These are phyloP conservation scores for Acanthacorydalis orientalis DNA, from an alignment of 2,888 invertebrate genomes.

Conservation along the genomic window DNA sequence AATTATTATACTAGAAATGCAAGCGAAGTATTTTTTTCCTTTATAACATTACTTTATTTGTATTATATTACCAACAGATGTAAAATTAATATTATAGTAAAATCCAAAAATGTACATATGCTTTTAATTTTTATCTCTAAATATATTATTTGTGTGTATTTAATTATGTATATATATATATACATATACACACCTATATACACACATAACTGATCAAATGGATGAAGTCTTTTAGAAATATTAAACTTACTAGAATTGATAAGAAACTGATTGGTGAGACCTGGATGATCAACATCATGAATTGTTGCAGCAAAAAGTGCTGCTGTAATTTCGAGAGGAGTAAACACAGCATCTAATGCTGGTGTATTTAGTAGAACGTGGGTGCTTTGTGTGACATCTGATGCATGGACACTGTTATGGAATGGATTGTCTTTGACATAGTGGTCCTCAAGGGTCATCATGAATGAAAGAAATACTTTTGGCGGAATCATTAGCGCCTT, in stretches of 20 bases:
- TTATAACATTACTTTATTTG: too few species aligned
- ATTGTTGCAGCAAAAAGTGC: constrained; percentile 96
- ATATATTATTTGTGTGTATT: too few species aligned
- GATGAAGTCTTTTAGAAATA: neutral
- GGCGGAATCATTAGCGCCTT: constrained; percentile 87
- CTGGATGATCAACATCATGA: constrained; percentile 99
- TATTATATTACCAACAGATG: too few species aligned
- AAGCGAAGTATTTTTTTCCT: too few species aligned
- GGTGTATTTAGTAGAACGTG: constrained; percentile 92
- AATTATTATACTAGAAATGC: too few species aligned
- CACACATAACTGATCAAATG: too few species aligned
- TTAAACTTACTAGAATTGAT: constrained; percentile 74
- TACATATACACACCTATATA: too few species aligned
- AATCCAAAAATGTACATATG: too few species aligned
- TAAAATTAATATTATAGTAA: too few species aligned
- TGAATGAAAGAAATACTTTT: constrained; percentile 87
- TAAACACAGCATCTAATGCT: constrained; percentile 94
- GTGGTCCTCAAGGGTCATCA: constrained; percentile 96
- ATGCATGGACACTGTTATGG: constrained; percentile 97
- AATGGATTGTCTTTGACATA: constrained; percentile 97
- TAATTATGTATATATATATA: too few species aligned
- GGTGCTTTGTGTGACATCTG: constrained; percentile 96
- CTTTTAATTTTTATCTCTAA: too few species aligned
- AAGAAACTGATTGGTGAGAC: constrained; percentile 97
- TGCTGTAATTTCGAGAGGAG: constrained; percentile 88